Conservation (phyloP, 2,113 vertebrate species). For the Microcebus jonahi region DNA sequence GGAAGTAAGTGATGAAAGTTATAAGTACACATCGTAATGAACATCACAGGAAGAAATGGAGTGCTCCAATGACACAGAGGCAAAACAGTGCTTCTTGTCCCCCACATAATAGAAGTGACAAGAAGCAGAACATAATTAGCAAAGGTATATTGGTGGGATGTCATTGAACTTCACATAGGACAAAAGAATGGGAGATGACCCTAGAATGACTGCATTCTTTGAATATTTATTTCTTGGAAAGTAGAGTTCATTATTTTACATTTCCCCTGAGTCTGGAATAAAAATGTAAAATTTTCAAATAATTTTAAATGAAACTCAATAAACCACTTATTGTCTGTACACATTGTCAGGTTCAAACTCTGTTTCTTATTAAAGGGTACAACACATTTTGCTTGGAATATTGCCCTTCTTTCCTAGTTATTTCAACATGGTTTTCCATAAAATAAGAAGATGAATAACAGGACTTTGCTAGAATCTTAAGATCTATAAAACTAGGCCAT, state of each 20-base stretch:
- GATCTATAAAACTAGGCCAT: not conserved
- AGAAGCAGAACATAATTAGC: not conserved
- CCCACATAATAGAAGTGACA: fast-evolving
- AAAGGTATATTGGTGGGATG: not conserved
- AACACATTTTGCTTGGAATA: not conserved
- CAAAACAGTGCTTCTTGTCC: not conserved
- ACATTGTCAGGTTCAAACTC: not conserved
- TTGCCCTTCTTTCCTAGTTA: not conserved
- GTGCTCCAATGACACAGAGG: not conserved
- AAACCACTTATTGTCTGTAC: not conserved
- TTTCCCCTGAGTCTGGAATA: not conserved
- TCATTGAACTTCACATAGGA: not conserved
- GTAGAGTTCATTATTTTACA: not conserved
- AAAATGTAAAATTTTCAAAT: constrained; percentile 9
- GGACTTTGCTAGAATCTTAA: not conserved
- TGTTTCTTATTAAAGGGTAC: not conserved
- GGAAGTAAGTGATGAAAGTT: not conserved
- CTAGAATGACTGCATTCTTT: not conserved
- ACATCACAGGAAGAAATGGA: not conserved
- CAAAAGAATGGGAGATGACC: not conserved
- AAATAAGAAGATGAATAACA: not conserved
- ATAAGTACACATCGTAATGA: not conserved
- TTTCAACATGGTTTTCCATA: not conserved
- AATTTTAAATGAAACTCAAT: constrained; percentile 9
- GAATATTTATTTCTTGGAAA: not conserved